Evolutionary conservation across 2,888 invertebrate species (phyloP).

Genomic region (Piscicola geometra): DNA sequence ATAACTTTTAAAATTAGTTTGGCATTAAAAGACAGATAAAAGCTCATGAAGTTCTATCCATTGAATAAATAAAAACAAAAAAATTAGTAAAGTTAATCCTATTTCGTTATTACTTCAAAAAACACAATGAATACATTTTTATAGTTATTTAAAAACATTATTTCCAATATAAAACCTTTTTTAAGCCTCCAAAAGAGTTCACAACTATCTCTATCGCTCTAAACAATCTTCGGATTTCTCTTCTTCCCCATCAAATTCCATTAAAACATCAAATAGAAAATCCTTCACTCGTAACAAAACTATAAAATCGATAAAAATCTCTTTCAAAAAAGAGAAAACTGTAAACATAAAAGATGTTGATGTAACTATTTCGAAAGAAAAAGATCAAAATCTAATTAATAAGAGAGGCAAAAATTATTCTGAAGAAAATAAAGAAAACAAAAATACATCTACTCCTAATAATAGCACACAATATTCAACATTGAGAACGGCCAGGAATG

Average conservation of each 20-base stretch:
- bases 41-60: too few species aligned
- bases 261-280: constrained; percentile 5
- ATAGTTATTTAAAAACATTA: too few species aligned
- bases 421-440: constrained; percentile 2
- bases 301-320: constrained; percentile 1
- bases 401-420: neutral
- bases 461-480: neutral
- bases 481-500: too few species aligned
- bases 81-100: too few species aligned
- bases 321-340: neutral
- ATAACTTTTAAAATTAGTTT: too few species aligned
- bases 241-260: neutral
- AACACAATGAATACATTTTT: too few species aligned
- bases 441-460: neutral
- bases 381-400: neutral
- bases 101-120: too few species aligned
- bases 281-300: neutral
- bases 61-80: too few species aligned
- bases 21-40: too few species aligned
- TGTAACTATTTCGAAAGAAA: too few species aligned
- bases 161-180: too few species aligned
- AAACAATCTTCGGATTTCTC: neutral
- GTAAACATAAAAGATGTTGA: neutral
- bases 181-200: neutral
- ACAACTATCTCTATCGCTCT: neutral